Evolutionary conservation across 1,140 invertebrate genomes (phyloP).

Genomic region (Drosophila gunungcola): DNA sequence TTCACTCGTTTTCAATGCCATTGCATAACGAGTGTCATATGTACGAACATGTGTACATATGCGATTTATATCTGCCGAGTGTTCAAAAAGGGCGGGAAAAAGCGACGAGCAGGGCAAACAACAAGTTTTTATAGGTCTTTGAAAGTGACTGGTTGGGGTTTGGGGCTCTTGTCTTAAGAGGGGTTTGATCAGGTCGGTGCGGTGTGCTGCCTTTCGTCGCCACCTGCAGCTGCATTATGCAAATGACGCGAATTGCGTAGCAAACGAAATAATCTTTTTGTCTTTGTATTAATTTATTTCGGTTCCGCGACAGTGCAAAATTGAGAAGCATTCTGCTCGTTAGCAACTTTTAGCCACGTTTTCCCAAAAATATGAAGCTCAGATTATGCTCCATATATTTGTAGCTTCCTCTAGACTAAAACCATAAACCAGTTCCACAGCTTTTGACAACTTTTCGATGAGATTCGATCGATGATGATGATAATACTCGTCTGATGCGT

Average conservation of each 20-base stretch:
- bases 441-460: constrained; percentile 43
- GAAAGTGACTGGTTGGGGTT: constrained; percentile 31
- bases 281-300: constrained; percentile 65
- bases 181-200: not conserved
- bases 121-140: constrained; percentile 70
- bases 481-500: constrained; percentile 20
- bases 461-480: constrained; percentile 18
- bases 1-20: constrained; percentile 57
- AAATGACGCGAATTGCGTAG: constrained; percentile 72
- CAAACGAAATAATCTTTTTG: constrained; percentile 61
- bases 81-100: constrained; percentile 74
- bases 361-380: not conserved
- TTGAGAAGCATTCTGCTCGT: constrained; percentile 30
- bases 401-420: constrained; percentile 15
- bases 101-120: constrained; percentile 59
- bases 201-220: not conserved
- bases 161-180: not conserved
- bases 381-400: constrained; percentile 54
- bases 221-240: constrained; percentile 74
- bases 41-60: constrained; percentile 28
- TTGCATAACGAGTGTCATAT: constrained; percentile 72
- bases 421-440: constrained; percentile 59
- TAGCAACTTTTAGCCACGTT: constrained; percentile 28
- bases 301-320: constrained; percentile 62
- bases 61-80: constrained; percentile 27